Evolutionary conservation across 2,888 invertebrate species (phyloP).

Genomic region (Metellina segmentata): DNA sequence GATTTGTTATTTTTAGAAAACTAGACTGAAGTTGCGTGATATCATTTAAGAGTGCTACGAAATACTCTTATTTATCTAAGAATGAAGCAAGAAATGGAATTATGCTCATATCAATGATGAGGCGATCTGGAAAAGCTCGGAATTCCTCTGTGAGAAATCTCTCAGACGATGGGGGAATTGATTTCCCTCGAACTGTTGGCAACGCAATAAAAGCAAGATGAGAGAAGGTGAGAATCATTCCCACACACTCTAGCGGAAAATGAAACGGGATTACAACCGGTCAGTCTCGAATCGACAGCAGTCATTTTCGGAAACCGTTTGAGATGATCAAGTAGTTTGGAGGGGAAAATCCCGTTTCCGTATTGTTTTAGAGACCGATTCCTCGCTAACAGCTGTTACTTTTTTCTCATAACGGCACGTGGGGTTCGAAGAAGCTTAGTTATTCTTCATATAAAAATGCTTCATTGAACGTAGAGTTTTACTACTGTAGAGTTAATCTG

Average conservation of each 20-base stretch:
- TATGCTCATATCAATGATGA: not conserved
- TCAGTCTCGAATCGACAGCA: conserved; percentile 58
- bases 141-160: conserved; percentile 30
- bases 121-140: not conserved
- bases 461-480: too few relatives aligned
- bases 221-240: conserved; percentile 35
- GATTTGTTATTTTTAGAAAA: too few relatives aligned
- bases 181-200: conserved; percentile 39
- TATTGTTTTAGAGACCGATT: not conserved
- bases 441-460: not conserved
- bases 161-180: conserved; percentile 28
- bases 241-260: conserved; percentile 48
- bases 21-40: too few relatives aligned
- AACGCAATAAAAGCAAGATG: conserved; percentile 56
- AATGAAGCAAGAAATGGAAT: too few relatives aligned
- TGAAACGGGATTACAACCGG: conserved; percentile 62
- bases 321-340: conserved; percentile 49
- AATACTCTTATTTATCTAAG: too few relatives aligned
- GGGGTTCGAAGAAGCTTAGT: not conserved
- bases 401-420: not conserved
- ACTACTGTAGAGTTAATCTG: too few relatives aligned
- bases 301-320: conserved; percentile 48
- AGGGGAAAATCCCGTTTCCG: not conserved
- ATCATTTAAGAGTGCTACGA: too few relatives aligned
- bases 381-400: conserved; percentile 14